Evolutionary conservation across 1,140 invertebrate genomes (phyloP), one percentile per base, ranked within the genome.

Genomic region (Drepana arcuata): DNA sequence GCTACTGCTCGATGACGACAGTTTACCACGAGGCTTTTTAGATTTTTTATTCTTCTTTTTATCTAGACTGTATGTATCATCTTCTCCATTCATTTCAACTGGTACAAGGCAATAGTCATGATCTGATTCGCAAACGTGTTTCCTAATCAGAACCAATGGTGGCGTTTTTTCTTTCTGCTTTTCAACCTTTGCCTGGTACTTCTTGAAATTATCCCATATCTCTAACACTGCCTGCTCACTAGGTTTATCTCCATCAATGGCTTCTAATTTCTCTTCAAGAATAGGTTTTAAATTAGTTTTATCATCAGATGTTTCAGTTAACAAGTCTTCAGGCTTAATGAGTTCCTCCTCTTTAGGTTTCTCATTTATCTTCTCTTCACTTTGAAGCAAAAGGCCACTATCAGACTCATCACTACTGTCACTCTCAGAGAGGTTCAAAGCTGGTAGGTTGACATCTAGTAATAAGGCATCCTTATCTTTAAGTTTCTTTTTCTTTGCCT

Each of bases 121-220:
- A 70, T 91, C 90, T 1, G 86, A 87, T 50, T 81, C 82, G 34
- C 77, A 84, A n/a, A 88, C 86, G 60, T 87, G 86, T 51, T 73
- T 77, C 44, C 70, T 65, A 11, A 85, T 63, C 26, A 54, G 54
- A 24, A 85, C 83, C 31, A 84, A 70, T 24, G 82, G 74, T 18
- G 69, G 75, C 7, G 70, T 79, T 45, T 80, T 80, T 54, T 84
- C 72, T 54, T 64, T 78, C 34, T 68, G 70, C 49, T 81, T 81
- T 37, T 83, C 80, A 21, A 75, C 58, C 56, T 83, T 82, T 7
- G 88, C 88, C 48, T 89, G 85, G 61, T 89, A 90, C 15, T 87
- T 88, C 63, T 91, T 90, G 38, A 93, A 92, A 62, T 93, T 93
- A 56, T 93, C 90, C 92, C 92, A 93, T 62, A 93, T 93, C n/a